These are phyloP conservation scores for Eupithecia subfuscata DNA, from an alignment of 2,888 invertebrate species.

Conservation along the genomic window DNA sequence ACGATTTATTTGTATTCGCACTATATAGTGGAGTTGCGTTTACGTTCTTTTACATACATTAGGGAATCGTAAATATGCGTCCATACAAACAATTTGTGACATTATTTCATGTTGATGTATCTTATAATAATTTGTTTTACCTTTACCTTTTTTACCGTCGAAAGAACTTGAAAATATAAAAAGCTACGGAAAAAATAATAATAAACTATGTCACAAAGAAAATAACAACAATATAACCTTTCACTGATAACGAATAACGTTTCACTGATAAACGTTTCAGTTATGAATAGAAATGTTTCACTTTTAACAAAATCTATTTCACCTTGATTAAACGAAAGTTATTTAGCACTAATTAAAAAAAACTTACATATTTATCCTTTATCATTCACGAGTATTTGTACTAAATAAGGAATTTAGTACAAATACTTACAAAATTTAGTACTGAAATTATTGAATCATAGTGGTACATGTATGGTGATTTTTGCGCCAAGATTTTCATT, in stretches of 20 bases:
- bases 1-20: slow-evolving; percentile 73
- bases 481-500: neutral
- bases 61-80: slow-evolving; percentile 35
- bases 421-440: slow-evolving; percentile 33
- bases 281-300: neutral
- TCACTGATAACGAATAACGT: neutral
- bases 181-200: neutral
- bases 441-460: slow-evolving; percentile 20
- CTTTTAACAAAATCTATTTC: neutral
- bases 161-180: neutral
- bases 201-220: neutral
- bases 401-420: no score
- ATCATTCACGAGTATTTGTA: neutral
- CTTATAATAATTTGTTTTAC: neutral
- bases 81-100: neutral
- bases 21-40: slow-evolving; percentile 57
- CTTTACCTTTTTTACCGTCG: no score
- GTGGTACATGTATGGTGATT: neutral
- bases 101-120: neutral
- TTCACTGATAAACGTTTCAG: neutral
- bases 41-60: slow-evolving; percentile 34
- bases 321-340: neutral
- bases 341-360: neutral
- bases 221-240: neutral
- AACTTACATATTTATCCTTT: neutral